Percentiles rank a stretch among this genome's conserved stretches.
Conservation (phyloP, 2,797 vertebrate genomes). For the Sitta carolinensis region DNA sequence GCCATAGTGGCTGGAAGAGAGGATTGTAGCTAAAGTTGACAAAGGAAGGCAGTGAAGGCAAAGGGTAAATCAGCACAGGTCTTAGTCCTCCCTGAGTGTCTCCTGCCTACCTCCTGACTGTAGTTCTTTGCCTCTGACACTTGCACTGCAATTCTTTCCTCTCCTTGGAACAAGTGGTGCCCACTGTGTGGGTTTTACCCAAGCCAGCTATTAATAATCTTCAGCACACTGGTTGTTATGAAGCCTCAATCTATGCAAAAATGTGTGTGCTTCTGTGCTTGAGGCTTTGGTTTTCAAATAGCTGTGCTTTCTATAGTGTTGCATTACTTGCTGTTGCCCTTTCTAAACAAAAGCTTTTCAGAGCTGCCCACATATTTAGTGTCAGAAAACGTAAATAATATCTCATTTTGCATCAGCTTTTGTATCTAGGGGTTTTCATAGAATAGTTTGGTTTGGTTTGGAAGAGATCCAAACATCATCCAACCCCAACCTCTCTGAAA, state of each 20-base stretch:
- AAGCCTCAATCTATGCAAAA: background rate
- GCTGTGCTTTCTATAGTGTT: background rate
- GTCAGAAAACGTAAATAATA: background rate
- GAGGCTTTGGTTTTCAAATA: background rate
- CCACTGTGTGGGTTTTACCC: background rate
- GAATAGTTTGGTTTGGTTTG: background rate
- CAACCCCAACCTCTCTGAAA: background rate
- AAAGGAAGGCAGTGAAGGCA: background rate
- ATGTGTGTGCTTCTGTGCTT: rapidly evolving
- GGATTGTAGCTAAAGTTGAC: background rate
- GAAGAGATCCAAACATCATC: background rate
- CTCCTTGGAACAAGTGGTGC: background rate
- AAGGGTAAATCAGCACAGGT: background rate
- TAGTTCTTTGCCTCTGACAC: background rate
- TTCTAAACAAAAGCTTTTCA: background rate
- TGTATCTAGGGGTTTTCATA: background rate
- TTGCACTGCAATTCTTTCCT: background rate
- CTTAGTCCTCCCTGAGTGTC: background rate
- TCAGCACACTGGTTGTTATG: background rate
- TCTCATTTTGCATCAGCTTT: background rate
- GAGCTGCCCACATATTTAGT: background rate
- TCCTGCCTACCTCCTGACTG: background rate
- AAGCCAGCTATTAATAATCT: background rate
- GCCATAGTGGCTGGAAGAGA: background rate
- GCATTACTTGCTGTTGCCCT: background rate